Evolutionary conservation across 2,888 invertebrate species (phyloP), one percentile per base, ranked within the genome.

Genomic region (Hydriomena furcata): DNA sequence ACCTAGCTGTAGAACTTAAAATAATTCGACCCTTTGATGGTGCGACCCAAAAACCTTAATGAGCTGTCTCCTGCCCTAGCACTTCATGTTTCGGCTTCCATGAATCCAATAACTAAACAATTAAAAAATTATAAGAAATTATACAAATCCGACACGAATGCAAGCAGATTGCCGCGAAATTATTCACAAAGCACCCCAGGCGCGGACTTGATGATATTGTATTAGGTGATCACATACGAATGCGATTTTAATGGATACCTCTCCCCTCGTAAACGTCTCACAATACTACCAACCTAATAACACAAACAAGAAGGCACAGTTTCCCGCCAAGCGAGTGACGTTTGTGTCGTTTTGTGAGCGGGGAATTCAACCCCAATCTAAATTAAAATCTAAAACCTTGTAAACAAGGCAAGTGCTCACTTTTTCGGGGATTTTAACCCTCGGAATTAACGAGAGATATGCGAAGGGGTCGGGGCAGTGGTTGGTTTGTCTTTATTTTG

Each of bases 371-470:
- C 91, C 91, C 91, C 90, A 91, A 91, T 91, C 91, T 91, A 91
- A 91, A 91, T 91, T 91, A 91, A 91, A 91, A 91, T 91, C 91
- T 91, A 91, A 91, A 91, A 89, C 91, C 91, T 91, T 91, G 91
- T 91, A 91, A 91, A 91, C 91, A 91, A 91, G 91, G 84, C 91
- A 90, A 91, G 91, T 91, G 91, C 90, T 91, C 91, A 91, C 91
- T 91, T 91, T 91, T 91, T 91, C 89, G 89, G 90, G 86, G 91
- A 90, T 89, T 89, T 88, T 82, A 87, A 87, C 90, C 90, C 90
- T 85, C 86, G 71, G 88, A 81, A 89, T 90, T 89, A 90, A 86
- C 89, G 85, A 81, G 86, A 80, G 79, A 80, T 83, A 80, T 82
- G 79, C 68, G 68, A 72, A 81, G 75, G 84, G 83, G 77, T 71